Evolutionary conservation across 2,113 vertebrate species (phyloP), one percentile per base, ranked within the genome.

Genomic region (Pionites leucogaster): DNA sequence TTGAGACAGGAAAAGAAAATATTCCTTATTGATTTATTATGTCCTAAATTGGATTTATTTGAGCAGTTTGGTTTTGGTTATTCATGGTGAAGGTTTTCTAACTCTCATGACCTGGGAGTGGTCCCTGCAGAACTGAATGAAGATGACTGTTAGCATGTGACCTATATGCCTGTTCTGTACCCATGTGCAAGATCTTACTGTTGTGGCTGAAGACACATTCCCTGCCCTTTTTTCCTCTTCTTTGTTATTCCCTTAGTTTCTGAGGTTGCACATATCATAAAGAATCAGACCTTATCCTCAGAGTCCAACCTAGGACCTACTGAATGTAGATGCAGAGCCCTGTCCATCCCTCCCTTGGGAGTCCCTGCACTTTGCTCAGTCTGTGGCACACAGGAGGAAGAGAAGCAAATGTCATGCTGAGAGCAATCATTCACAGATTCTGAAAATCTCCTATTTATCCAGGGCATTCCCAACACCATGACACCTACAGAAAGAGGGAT

Each of bases 11-110:
- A 88, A 90, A 96, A 95, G 62, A 94, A 91, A 94, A 83, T 88
- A 90, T 29, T 55, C 89, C 80, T 69, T 82, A 77, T 62, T 89
- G 91, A 91, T 88, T 92, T 88, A 82, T 53, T 62, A 42, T 72
- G 49, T 78, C 78, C 83, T 92, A 95, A 97, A 83, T 94, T 85
- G 67, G 72, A 94, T 95, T 95, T 92, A 93, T 96, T 78, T 69
- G 92, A 88, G 68, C 55, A 42, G 44, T 84, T 94, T 92, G 44
- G n/a, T 64, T 93, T 96, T 75, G 19, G 57, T 81, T 62, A 37
- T 92, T 92, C 75, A 20, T 77, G 72, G 28, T 84, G 89, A 86
- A 90, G 74, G 77, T 81, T 85, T 87, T 77, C 74, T 75, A 63
- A 44, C 52, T 81, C 67, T 59, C 55, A 27, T 90, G 82, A 88